Evolutionary conservation across 2,797 vertebrate genomes (phyloP).

Genomic region (Peromyscus eremicus): DNA sequence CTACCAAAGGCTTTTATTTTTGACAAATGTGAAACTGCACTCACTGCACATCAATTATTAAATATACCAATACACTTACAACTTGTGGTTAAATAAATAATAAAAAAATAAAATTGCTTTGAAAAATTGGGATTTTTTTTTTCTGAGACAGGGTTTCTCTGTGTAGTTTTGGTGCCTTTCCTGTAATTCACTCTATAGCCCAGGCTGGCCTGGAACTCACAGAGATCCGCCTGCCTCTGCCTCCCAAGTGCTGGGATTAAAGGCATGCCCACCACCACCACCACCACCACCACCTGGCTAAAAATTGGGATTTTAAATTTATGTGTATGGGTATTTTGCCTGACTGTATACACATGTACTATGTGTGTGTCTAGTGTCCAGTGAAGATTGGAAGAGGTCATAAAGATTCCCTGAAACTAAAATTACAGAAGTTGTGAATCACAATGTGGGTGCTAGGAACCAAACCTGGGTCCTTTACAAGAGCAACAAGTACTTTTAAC

Average conservation of each 20-base stretch:
- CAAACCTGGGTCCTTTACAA: neutral
- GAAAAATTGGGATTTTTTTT: slow-evolving; percentile 40
- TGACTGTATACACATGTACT: neutral
- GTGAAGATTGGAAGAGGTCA: neutral
- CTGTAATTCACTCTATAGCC: too few species aligned
- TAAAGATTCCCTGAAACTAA: neutral
- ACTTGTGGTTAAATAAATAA: neutral
- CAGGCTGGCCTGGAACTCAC: too few species aligned
- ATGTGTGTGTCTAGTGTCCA: neutral
- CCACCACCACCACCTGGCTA: neutral
- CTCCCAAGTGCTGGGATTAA: too few species aligned
- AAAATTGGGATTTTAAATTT: slow-evolving; percentile 29
- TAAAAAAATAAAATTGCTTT: slow-evolving; percentile 39
- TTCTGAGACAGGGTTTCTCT: too few species aligned
- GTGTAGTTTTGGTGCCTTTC: too few species aligned
- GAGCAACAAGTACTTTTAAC: neutral
- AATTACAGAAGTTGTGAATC: neutral
- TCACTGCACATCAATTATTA: slow-evolving; percentile 53
- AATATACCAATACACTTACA: slow-evolving; percentile 20
- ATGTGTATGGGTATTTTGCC: neutral
- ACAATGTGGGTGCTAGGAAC: neutral
- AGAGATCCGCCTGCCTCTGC: too few species aligned
- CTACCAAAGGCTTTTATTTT: slow-evolving; percentile 8
- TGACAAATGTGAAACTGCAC: slow-evolving; percentile 56
- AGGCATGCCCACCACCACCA: too few species aligned